These are phyloP conservation scores for Drosophila pectinifera DNA, from an alignment of 1,140 invertebrate species.

Conservation along the genomic window DNA sequence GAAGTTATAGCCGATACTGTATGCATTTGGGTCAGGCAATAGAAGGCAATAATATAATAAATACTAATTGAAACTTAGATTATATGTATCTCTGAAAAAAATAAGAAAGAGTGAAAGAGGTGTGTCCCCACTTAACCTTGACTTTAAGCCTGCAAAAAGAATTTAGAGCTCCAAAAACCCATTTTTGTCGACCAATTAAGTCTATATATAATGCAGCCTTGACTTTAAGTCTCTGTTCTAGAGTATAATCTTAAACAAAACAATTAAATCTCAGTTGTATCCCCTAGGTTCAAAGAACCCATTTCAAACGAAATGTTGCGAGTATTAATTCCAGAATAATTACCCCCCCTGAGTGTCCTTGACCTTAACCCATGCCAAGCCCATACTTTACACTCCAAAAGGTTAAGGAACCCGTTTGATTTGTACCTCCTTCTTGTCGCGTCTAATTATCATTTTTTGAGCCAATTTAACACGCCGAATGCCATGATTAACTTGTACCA, in stretches of 20 bases:
- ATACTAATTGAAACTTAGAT: too few species aligned
- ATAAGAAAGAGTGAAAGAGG: too few species aligned
- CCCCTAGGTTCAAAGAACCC: slow-evolving; percentile 3
- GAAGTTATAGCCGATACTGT: slow-evolving; percentile 1
- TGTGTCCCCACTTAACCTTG: too few species aligned
- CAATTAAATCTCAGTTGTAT: background rate
- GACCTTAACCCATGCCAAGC: slow-evolving; percentile 9
- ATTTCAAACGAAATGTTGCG: background rate
- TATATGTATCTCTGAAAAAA: too few species aligned
- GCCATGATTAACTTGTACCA: slow-evolving; percentile 13
- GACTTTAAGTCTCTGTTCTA: background rate
- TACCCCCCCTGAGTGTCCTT: slow-evolving; percentile 16
- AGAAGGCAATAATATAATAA: slow-evolving; percentile 2
- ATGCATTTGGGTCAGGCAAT: slow-evolving; percentile 13
- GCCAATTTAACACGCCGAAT: slow-evolving; percentile 9
- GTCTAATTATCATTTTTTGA: slow-evolving; percentile 24
- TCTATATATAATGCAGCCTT: background rate
- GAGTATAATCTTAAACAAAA: background rate
- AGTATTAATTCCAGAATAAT: slow-evolving; percentile 1
- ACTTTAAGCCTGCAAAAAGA: background rate
- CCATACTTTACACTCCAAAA: background rate
- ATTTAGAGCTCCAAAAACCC: background rate
- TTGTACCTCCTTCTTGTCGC: slow-evolving; percentile 10
- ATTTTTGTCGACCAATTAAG: background rate
- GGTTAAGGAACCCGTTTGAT: slow-evolving; percentile 21